Percentiles rank a stretch among this genome's conserved stretches.
Evolutionary conservation across 2,797 vertebrate species (phyloP).

Genomic region (Carcharodon carcharias): DNA sequence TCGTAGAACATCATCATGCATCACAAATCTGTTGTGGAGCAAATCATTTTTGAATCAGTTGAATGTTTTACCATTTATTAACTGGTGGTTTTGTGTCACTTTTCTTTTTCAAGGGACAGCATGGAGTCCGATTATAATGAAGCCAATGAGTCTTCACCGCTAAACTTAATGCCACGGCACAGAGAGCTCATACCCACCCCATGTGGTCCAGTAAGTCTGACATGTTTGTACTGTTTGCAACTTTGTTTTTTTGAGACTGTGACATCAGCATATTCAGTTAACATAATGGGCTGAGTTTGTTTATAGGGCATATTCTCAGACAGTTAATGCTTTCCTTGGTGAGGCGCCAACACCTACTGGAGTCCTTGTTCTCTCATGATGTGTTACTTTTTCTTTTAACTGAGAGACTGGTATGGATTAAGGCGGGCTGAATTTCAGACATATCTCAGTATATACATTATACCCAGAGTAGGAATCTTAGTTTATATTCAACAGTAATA

Average conservation of each 20-base stretch:
- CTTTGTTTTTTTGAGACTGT: not conserved
- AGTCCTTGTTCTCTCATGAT: not conserved
- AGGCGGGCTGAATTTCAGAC: not conserved
- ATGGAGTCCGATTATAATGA: conserved; percentile 42
- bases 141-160: conserved; percentile 46
- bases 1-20: not conserved
- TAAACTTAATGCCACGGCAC: conserved; percentile 70
- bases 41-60: not conserved
- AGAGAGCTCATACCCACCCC: conserved; percentile 71
- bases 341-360: not conserved
- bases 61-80: not conserved
- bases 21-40: not conserved
- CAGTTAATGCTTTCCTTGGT: not conserved
- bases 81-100: not conserved
- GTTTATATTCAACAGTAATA: not conserved
- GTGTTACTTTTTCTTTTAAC: not conserved
- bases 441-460: not conserved
- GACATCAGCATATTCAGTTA: not conserved
- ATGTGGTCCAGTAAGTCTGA: conserved; percentile 69
- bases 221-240: not conserved
- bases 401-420: not conserved
- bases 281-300: not conserved
- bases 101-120: not conserved
- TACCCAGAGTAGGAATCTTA: not conserved
- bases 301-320: not conserved